Conservation (phyloP, 2,113 vertebrate species). For the Engystomops pustulosus region DNA sequence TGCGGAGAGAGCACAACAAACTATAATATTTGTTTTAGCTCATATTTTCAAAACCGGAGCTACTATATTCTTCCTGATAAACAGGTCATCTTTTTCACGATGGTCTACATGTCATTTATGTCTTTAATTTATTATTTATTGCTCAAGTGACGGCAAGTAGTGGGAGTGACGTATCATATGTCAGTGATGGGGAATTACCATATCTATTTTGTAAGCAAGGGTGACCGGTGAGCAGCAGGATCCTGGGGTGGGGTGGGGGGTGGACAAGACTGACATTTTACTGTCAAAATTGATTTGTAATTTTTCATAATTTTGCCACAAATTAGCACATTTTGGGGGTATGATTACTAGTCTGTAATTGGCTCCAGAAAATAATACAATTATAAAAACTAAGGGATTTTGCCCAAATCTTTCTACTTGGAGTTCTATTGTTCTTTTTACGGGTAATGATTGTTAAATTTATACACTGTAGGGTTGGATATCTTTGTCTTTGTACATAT, state of each 20-base stretch:
- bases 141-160: neutral
- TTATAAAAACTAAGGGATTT: no score
- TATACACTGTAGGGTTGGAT: no score
- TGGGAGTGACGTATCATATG: neutral
- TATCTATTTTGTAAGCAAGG: neutral
- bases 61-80: neutral
- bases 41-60: neutral
- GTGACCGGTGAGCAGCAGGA: neutral
- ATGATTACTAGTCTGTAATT: no score
- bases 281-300: neutral
- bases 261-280: neutral
- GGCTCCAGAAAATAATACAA: no score
- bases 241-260: neutral
- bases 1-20: neutral
- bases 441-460: no score
- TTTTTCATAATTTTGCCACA: neutral
- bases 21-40: neutral
- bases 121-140: neutral
- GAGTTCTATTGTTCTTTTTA: no score
- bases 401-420: no score
- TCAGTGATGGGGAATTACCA: neutral
- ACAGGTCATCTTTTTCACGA: neutral
- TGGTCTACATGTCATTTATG: neutral
- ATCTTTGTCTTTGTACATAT: no score
- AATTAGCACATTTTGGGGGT: no score